phyloP scores from a whole-genome alignment of 2,797 vertebrate genomes.

The Hapalemur alaotrensis region DNA sequence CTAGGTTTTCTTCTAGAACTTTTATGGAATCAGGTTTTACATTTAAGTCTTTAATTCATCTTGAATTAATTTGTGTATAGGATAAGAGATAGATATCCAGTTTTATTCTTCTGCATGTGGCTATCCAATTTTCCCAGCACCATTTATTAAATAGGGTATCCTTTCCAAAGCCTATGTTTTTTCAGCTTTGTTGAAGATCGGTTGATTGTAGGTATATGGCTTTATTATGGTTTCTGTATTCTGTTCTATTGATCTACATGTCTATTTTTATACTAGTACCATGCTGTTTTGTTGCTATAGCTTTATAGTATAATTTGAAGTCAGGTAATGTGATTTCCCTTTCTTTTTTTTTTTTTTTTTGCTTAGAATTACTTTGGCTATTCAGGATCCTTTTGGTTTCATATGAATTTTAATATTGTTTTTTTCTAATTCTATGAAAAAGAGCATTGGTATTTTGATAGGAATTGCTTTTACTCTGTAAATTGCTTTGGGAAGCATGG shows the following conservation, averaged over 20 bases:
- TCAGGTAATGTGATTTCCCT: neutral
- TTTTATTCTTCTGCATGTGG: neutral
- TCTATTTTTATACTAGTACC: neutral
- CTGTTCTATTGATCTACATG: neutral
- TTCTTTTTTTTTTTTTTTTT: neutral
- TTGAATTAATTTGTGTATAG: neutral
- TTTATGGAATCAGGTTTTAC: neutral
- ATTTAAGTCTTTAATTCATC: neutral
- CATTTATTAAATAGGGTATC: neutral
- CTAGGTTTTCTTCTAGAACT: neutral
- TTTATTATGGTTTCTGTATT: neutral
- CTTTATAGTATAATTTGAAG: neutral
- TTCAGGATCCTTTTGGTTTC: neutral
- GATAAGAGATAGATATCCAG: neutral
- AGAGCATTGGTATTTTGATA: neutral
- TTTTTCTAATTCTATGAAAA: neutral
- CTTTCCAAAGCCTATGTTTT: neutral
- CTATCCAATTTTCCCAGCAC: neutral
- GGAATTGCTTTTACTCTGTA: neutral
- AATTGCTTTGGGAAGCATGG: neutral
- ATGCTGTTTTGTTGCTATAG: neutral
- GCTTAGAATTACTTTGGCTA: neutral
- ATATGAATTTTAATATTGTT: neutral
- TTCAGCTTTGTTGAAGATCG: neutral
- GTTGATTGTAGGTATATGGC: neutral